Evolutionary conservation across 2,888 invertebrate genomes (phyloP), one percentile per base, ranked within the genome.

Genomic region (Muschampia plurimacula): DNA sequence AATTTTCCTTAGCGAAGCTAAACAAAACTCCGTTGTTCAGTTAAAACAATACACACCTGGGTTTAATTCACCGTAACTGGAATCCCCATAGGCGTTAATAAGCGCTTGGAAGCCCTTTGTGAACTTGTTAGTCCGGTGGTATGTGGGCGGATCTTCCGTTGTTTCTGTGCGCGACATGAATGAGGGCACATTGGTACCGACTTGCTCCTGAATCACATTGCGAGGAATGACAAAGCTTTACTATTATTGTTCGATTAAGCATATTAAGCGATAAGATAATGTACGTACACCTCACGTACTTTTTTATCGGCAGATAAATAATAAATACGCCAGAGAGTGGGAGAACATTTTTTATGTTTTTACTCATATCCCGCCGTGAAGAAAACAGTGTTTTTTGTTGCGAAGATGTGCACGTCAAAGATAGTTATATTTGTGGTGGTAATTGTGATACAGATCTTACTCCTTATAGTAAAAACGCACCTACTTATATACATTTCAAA

Each of bases 81-180:
- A 97, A 69, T 98, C 96, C 46, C 99, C 99, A 83, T 99, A 99
- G 0, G 99, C 96, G 88, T 98, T 97, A 72, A 99, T 98, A 77
- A 99, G 95, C 77, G 96, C 96, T 91, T 99, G 99, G 90, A 99
- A 99, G 46, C 97, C 98, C 74, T 90, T 92, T 0, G 99, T 99
- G 86, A 99, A 99, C 84, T 97, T 97, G 89, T 99, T 99, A 13
- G 97, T 97, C 8, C 97, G 95, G 84, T 98, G 97, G 86, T 95
- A 99, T 0, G 99, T 99, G 2, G 99, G 99, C 0, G 98, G 98
- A 67, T 92, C 92, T 77, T 96, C 96, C 0, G 77, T 77, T 0
- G 97, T 96, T 36, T 96, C 95, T 81, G 97, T 96, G 13, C 97
- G 96, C 81, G 98, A 97, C 80, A 98, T 91, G 83, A 99, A 98